Evolutionary conservation across 2,797 vertebrate genomes (phyloP).

Genomic region (Etheostoma perlongum): DNA sequence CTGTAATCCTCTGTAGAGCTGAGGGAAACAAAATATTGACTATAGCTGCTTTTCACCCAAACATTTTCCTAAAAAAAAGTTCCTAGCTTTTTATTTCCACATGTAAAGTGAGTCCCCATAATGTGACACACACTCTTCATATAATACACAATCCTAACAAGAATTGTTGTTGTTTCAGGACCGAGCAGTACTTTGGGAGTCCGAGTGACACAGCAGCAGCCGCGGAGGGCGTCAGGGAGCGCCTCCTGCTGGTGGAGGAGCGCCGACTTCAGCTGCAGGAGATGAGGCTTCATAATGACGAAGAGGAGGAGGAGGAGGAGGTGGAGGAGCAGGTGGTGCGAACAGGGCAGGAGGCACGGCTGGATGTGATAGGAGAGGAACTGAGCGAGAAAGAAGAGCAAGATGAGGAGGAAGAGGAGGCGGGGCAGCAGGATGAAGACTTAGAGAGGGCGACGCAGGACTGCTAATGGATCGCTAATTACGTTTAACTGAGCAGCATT

Average conservation of each 20-base stretch:
- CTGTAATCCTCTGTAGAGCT: no score
- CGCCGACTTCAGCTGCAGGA: conserved; percentile 88
- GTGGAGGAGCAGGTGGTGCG: conserved; percentile 45
- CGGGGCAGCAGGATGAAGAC: conserved; percentile 45
- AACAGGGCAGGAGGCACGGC: conserved; percentile 63
- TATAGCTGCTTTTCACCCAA: neutral
- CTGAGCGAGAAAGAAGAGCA: conserved; percentile 83
- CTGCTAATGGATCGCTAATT: conserved; percentile 55
- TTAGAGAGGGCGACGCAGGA: conserved; percentile 66
- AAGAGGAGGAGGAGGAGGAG: conserved; percentile 83
- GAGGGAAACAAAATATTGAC: neutral
- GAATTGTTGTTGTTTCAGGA: conserved; percentile 79
- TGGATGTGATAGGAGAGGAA: conserved; percentile 88
- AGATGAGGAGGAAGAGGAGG: conserved; percentile 51
- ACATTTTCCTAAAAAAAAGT: neutral
- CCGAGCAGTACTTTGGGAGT: conserved; percentile 97
- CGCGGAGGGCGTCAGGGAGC: conserved; percentile 94
- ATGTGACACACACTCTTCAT: neutral
- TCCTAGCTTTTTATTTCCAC: neutral
- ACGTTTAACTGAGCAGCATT: conserved; percentile 51
- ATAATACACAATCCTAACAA: neutral
- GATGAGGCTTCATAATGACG: conserved; percentile 34
- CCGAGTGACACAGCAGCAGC: conserved; percentile 94
- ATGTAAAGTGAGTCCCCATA: neutral
- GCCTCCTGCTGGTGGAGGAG: conserved; percentile 94